Percentiles rank a stretch among this genome's conserved stretches.
phyloP scores from a whole-genome alignment of 2,888 invertebrate genomes.

The Acrobasis suavella region DNA sequence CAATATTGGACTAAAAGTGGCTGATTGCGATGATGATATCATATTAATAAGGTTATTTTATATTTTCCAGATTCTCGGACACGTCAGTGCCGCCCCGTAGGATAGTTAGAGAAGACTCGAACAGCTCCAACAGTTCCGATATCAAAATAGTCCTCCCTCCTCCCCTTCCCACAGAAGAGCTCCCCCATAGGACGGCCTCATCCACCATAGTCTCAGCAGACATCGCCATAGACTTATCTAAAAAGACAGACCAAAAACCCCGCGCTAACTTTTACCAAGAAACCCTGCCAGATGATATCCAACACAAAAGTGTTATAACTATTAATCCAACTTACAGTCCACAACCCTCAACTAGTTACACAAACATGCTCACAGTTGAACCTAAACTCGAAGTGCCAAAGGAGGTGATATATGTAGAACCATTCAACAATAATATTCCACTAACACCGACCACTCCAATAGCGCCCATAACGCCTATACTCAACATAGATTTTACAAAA shows the following conservation, averaged over 20 bases:
- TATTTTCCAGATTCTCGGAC: constrained; percentile 60
- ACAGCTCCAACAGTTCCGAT: constrained; percentile 50
- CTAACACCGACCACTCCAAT: constrained; percentile 37
- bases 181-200: constrained; percentile 42
- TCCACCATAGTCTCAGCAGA: constrained; percentile 45
- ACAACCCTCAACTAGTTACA: constrained; percentile 69
- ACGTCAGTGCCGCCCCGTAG: constrained; percentile 52
- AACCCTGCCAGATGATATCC: constrained; percentile 59
- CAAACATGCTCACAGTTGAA: constrained; percentile 46
- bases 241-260: constrained; percentile 50
- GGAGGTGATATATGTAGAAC: constrained; percentile 38
- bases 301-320: constrained; percentile 66
- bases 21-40: neutral
- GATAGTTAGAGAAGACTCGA: constrained; percentile 66
- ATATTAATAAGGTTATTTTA: neutral
- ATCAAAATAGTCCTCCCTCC: constrained; percentile 38
- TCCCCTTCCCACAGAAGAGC: constrained; percentile 50
- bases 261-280: constrained; percentile 75
- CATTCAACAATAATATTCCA: constrained; percentile 35
- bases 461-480: constrained; percentile 60
- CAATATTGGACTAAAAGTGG: neutral
- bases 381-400: constrained; percentile 53
- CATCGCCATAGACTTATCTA: constrained; percentile 63
- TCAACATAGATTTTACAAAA: constrained; percentile 75
- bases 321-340: constrained; percentile 70